Evolutionary conservation across 2,113 vertebrate species (phyloP).

Genomic region (Phaethornis superciliosus): DNA sequence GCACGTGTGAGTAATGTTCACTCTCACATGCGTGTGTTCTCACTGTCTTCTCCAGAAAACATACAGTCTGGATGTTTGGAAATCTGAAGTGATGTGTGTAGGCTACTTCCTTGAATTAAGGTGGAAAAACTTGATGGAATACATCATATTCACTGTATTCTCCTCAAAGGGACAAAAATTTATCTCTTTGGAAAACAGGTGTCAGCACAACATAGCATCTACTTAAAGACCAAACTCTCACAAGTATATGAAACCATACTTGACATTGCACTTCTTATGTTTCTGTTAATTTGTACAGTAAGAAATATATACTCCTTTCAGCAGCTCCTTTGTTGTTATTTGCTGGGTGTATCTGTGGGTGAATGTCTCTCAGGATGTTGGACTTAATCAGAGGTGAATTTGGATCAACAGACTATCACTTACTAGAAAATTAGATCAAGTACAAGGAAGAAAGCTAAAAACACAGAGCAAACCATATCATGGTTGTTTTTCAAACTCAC

Average conservation of each 20-base stretch:
- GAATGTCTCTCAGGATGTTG: constrained; percentile 19
- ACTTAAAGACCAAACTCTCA: neutral
- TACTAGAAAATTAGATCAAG: constrained; percentile 29
- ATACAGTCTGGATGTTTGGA: neutral
- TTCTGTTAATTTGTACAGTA: neutral
- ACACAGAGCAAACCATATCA: neutral
- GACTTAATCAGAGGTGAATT: constrained; percentile 50
- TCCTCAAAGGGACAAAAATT: neutral
- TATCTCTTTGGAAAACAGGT: neutral
- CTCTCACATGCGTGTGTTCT: neutral
- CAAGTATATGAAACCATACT: neutral
- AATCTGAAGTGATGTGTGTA: neutral
- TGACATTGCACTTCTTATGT: neutral
- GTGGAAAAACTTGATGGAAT: neutral
- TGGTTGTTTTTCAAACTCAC: neutral
- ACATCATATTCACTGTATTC: neutral
- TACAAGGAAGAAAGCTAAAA: constrained; percentile 16
- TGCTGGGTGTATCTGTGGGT: neutral
- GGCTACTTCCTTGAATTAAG: neutral
- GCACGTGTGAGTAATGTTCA: neutral
- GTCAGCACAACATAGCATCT: neutral
- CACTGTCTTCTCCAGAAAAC: neutral
- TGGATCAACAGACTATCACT: constrained; percentile 51
- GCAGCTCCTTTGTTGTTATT: neutral
- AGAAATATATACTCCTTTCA: neutral